Percentiles rank a stretch among this genome's conserved stretches.
Evolutionary conservation across 2,888 invertebrate genomes (phyloP).

Genomic region (Leptopilina drosophilae): DNA sequence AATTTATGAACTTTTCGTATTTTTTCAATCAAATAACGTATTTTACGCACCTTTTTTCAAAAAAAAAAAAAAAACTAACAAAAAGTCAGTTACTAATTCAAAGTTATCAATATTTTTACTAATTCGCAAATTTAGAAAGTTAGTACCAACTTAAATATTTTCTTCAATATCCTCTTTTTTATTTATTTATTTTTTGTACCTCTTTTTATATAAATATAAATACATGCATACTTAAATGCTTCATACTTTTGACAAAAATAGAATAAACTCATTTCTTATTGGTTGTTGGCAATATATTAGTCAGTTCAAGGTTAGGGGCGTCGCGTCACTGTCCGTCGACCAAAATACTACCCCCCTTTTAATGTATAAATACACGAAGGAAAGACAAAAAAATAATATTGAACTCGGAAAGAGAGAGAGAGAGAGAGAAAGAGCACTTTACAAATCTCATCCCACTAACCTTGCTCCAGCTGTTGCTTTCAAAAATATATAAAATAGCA

Average conservation of each 20-base stretch:
- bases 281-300: slow-evolving; percentile 61
- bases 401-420: slow-evolving; percentile 2
- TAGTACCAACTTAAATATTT: too few relatives aligned
- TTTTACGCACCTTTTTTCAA: too few relatives aligned
- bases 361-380: slow-evolving; percentile 66
- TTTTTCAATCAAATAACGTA: too few relatives aligned
- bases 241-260: slow-evolving; percentile 25
- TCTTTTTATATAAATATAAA: too few relatives aligned
- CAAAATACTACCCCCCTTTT: slow-evolving; percentile 70
- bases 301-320: slow-evolving; percentile 75
- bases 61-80: too few relatives aligned
- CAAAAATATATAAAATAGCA: slow-evolving; percentile 43
- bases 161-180: too few relatives aligned
- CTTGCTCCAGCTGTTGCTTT: slow-evolving; percentile 47
- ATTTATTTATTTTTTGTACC: too few relatives aligned
- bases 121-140: too few relatives aligned
- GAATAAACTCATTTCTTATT: slow-evolving; percentile 49
- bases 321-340: slow-evolving; percentile 56
- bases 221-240: slow-evolving; percentile 15
- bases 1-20: too few relatives aligned
- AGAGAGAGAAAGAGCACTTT: background rate
- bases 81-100: too few relatives aligned
- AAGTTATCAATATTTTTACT: too few relatives aligned
- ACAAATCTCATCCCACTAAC: slow-evolving; percentile 50
- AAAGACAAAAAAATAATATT: slow-evolving; percentile 47